Evolutionary conservation across 2,888 invertebrate species (phyloP).

Genomic region (Himalopsyche tibetana): DNA sequence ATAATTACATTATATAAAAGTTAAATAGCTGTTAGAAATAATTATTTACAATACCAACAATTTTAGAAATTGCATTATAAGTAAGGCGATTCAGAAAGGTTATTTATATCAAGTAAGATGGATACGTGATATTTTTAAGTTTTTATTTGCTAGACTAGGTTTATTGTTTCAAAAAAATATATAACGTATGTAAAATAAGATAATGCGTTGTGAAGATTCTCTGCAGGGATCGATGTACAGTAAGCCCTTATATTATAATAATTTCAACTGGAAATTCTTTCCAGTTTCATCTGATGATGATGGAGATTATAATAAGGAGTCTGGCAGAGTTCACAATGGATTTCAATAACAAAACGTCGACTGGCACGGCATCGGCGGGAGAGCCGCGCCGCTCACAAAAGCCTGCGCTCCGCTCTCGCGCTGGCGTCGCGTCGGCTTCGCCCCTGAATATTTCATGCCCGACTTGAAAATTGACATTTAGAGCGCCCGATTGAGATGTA

Average conservation of each 20-base stretch:
- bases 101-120: no score
- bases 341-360: neutral
- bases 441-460: conserved; percentile 64
- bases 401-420: neutral
- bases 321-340: neutral
- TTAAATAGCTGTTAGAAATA: no score
- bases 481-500: conserved; percentile 64
- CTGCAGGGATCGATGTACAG: no score
- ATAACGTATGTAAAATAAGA: no score
- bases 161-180: no score
- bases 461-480: conserved; percentile 66
- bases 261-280: neutral
- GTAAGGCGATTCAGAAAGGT: no score
- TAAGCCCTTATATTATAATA: neutral
- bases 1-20: no score
- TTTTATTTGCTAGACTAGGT: no score
- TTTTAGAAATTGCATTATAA: no score
- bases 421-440: neutral
- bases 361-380: neutral
- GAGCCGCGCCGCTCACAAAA: neutral
- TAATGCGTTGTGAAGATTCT: no score
- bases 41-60: no score
- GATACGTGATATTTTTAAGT: no score
- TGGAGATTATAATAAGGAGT: neutral
- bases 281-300: neutral